A percentile compares a stretch with the other conserved stretches of the same genome.
These are phyloP conservation scores for Pammene fasciana DNA, from an alignment of 2,888 invertebrate species.

Conservation along the genomic window DNA sequence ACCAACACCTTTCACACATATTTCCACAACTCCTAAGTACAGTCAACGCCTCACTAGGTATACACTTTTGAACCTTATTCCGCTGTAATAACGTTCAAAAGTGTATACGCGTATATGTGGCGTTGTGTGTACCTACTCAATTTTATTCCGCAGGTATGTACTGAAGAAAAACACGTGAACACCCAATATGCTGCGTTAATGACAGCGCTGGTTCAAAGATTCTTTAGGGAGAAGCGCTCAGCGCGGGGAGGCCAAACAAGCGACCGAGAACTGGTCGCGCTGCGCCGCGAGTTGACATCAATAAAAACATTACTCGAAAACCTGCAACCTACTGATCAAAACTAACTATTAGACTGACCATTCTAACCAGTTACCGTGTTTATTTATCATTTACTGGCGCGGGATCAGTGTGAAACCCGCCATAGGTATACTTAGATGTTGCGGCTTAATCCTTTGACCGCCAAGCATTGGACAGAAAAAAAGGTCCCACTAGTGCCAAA, in stretches of 20 bases:
- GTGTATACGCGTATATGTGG: no score
- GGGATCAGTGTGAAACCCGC: neutral
- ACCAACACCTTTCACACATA: no score
- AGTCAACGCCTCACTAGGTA: no score
- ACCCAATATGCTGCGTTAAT: conserved; percentile 82
- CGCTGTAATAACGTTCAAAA: no score
- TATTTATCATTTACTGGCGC: neutral
- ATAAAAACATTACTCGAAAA: conserved; percentile 43
- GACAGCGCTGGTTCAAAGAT: conserved; percentile 84
- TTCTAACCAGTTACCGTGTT: neutral
- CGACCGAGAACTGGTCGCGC: conserved; percentile 63
- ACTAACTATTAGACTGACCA: neutral
- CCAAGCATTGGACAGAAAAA: no score
- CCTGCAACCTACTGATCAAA: neutral
- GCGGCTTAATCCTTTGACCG: no score
- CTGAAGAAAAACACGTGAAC: conserved; percentile 63
- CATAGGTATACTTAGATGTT: no score
- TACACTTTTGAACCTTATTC: no score
- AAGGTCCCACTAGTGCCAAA: no score
- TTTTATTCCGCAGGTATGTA: conserved; percentile 62
- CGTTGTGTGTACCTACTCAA: no score
- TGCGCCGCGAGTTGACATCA: conserved; percentile 76
- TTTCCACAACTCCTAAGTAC: no score
- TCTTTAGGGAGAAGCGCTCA: conserved; percentile 78
- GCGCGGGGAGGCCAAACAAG: conserved; percentile 55